Evolutionary conservation across 2,888 invertebrate genomes (phyloP).

Genomic region (Cataglyphis albicans): DNA sequence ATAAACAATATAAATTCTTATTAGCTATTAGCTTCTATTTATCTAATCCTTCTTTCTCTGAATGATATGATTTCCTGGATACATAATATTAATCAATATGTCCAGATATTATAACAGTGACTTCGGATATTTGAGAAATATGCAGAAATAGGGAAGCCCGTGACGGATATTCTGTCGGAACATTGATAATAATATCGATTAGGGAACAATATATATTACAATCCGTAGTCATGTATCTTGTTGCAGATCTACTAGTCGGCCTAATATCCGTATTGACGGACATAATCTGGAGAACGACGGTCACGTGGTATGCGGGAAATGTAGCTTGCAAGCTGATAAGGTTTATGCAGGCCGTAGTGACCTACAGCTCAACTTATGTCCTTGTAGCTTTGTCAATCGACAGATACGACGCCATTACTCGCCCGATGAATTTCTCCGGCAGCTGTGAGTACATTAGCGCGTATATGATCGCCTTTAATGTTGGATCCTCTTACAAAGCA

Average conservation of each 20-base stretch:
- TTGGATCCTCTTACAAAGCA: slow-evolving; percentile 20
- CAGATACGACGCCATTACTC: slow-evolving; percentile 96
- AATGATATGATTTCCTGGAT: background rate
- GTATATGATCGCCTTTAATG: slow-evolving; percentile 32
- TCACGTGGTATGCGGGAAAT: slow-evolving; percentile 96
- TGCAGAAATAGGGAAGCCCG: background rate
- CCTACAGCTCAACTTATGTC: slow-evolving; percentile 97
- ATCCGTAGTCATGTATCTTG: slow-evolving; percentile 47
- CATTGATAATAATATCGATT: slow-evolving; percentile 23
- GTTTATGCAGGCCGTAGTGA: slow-evolving; percentile 94
- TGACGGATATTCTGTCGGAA: background rate
- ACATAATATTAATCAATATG: background rate
- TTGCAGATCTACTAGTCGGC: slow-evolving; percentile 95
- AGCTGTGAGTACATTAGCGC: slow-evolving; percentile 92
- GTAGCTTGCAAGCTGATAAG: slow-evolving; percentile 95
- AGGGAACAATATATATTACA: background rate
- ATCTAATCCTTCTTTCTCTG: background rate
- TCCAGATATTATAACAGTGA: background rate
- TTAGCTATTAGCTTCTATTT: background rate
- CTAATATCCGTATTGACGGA: slow-evolving; percentile 95
- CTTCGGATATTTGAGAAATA: background rate
- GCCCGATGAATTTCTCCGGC: slow-evolving; percentile 97
- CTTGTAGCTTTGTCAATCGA: slow-evolving; percentile 96
- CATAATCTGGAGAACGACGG: slow-evolving; percentile 95
- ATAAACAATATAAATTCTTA: background rate